phyloP scores from a whole-genome alignment of 2,113 vertebrate species.

The Recurvirostra avosetta region DNA sequence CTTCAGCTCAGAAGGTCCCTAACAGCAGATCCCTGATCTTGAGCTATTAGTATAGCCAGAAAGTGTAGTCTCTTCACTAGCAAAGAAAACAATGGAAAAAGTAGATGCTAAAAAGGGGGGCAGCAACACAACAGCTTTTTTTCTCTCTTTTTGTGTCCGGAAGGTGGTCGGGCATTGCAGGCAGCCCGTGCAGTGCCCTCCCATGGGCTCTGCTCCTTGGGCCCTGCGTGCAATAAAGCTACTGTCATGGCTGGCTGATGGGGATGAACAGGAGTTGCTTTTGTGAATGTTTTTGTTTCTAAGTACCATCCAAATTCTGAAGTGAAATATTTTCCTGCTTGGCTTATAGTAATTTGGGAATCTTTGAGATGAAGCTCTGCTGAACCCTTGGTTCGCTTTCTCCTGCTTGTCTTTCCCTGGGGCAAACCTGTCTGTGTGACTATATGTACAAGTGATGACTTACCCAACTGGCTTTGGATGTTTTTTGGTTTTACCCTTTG shows the following conservation, averaged over 20 bases:
- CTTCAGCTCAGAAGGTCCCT: background rate
- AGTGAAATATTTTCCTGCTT: background rate
- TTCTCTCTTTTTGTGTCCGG: background rate
- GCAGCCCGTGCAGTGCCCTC: background rate
- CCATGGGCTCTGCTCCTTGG: background rate
- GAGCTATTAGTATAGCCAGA: background rate
- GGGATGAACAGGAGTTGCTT: background rate
- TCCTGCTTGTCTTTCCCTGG: background rate
- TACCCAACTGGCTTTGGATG: background rate
- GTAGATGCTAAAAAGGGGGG: background rate
- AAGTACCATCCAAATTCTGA: background rate
- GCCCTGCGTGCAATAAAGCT: background rate
- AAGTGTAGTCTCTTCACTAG: background rate
- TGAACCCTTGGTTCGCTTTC: background rate
- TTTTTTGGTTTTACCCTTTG: background rate
- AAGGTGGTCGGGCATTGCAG: background rate
- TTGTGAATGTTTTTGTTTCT: background rate
- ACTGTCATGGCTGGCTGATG: background rate
- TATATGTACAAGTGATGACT: background rate
- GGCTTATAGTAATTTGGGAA: background rate
- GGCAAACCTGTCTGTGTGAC: background rate
- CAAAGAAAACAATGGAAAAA: background rate
- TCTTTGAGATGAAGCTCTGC: background rate
- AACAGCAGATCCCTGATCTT: conserved; percentile 13
- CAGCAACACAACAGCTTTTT: background rate